A percentile compares a stretch with the other conserved stretches of the same genome.
Evolutionary conservation across 64 coral and sea anemone species (phyloP).

Genomic region (Acropora tenuis): DNA sequence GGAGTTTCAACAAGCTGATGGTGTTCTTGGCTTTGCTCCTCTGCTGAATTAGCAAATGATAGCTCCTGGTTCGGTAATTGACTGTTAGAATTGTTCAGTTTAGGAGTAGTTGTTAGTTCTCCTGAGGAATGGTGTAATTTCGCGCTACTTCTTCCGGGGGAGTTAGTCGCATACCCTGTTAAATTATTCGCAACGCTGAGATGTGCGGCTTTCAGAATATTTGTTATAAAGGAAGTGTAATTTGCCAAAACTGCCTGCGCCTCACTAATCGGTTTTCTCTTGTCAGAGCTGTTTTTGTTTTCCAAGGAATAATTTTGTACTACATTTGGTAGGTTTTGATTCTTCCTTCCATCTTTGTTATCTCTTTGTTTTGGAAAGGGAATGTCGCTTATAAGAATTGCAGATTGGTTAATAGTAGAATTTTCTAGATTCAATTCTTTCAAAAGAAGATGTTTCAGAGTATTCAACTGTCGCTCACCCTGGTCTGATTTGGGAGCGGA

Average conservation of each 20-base stretch:
- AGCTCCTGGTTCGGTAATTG: neutral
- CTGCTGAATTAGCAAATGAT: constrained; percentile 27
- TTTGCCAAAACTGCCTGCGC: constrained; percentile 8
- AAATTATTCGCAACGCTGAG: constrained; percentile 12
- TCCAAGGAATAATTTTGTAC: neutral
- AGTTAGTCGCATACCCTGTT: neutral
- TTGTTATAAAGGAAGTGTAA: constrained; percentile 46
- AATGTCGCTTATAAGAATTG: constrained; percentile 28
- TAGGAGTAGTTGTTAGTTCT: neutral
- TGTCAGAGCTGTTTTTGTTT: neutral
- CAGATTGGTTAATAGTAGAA: constrained; percentile 5
- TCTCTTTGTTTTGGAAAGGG: constrained; percentile 41
- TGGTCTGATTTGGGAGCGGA: neutral
- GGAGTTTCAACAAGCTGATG: neutral
- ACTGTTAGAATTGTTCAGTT: neutral
- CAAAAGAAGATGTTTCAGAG: neutral
- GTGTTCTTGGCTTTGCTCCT: constrained; percentile 20
- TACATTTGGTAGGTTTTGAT: neutral
- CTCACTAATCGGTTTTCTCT: neutral
- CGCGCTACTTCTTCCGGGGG: neutral
- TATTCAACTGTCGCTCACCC: neutral
- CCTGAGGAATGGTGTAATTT: neutral
- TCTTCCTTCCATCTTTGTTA: neutral
- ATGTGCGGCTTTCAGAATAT: constrained; percentile 20
- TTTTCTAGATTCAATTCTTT: constrained; percentile 26